Conservation (phyloP, 2,797 vertebrate species). For the Manis javanica region DNA sequence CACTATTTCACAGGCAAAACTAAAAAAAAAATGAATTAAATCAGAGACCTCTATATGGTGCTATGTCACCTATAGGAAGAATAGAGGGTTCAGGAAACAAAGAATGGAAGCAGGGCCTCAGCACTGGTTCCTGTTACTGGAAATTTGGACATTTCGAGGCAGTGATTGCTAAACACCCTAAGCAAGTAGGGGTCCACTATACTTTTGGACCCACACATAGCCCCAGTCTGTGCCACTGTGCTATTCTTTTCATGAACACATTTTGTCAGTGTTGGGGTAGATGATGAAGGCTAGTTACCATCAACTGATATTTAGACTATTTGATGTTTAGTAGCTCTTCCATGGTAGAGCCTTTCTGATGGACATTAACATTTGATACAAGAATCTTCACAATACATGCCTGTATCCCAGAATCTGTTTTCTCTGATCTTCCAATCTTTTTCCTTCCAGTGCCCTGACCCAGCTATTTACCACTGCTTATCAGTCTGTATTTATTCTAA, state of each 20-base stretch:
- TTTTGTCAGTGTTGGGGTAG: background rate
- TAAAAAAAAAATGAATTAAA: background rate
- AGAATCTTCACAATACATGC: background rate
- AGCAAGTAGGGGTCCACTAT: background rate
- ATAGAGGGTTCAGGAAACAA: background rate
- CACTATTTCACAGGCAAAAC: background rate
- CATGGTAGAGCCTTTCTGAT: background rate
- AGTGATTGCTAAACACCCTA: background rate
- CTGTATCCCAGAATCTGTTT: background rate
- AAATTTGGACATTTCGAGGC: background rate
- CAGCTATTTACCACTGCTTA: background rate
- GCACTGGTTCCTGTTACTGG: background rate
- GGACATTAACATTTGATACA: background rate
- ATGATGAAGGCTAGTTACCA: background rate
- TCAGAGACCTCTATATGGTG: background rate
- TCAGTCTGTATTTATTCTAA: background rate
- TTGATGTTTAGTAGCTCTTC: background rate
- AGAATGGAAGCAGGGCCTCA: background rate
- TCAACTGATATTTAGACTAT: background rate
- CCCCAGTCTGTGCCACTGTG: background rate
- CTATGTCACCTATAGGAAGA: background rate
- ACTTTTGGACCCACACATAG: background rate
- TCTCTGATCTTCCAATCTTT: background rate
- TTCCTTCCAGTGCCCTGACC: background rate
- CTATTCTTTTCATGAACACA: background rate